These are phyloP conservation scores for Gobio occitaniae DNA, from an alignment of 2,797 vertebrate species.

Conservation along the genomic window DNA sequence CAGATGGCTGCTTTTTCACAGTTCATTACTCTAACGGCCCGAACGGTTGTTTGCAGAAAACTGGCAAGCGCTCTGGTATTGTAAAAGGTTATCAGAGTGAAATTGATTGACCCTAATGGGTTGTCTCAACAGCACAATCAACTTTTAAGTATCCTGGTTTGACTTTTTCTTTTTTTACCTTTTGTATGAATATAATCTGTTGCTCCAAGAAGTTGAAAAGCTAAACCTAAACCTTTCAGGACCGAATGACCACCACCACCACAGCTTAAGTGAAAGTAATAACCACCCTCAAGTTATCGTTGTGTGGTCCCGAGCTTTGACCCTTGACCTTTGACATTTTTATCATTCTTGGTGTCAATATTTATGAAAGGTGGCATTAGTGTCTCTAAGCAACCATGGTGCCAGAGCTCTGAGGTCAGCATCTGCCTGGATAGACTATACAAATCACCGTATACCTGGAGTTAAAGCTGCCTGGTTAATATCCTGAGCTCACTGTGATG, in stretches of 20 bases:
- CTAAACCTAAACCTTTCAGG: background rate
- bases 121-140: constrained; percentile 13
- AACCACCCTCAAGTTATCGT: background rate
- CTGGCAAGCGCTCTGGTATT: constrained; percentile 29
- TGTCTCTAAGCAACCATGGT: constrained; percentile 16
- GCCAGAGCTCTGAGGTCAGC: background rate
- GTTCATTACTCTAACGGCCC: constrained; percentile 49
- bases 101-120: constrained; percentile 42
- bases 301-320: constrained; percentile 4
- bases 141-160: background rate
- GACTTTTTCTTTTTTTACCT: background rate
- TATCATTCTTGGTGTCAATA: constrained; percentile 7
- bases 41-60: constrained; percentile 48
- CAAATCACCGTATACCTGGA: background rate
- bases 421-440: background rate
- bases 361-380: constrained; percentile 32
- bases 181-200: background rate
- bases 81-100: constrained; percentile 59
- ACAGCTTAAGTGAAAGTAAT: background rate
- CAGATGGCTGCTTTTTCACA: constrained; percentile 28
- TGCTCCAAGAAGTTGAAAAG: background rate
- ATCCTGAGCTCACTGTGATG: background rate
- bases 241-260: background rate
- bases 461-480: constrained; percentile 1
- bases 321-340: constrained; percentile 64